Evolutionary conservation across 2,888 invertebrate genomes (phyloP).

Genomic region (Oxycera nigricornis): DNA sequence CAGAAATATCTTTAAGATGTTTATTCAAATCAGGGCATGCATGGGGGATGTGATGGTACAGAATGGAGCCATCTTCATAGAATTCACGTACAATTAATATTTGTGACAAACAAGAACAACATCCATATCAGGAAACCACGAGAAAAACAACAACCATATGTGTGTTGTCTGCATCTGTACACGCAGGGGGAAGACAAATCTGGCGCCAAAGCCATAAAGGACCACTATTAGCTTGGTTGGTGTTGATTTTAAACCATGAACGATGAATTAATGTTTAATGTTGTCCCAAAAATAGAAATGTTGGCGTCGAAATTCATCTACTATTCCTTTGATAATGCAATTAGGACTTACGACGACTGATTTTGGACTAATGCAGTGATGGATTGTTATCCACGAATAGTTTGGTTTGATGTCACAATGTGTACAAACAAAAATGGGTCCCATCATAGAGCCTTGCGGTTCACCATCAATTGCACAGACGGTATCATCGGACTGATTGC

Average conservation of each 20-base stretch:
- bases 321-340: no score
- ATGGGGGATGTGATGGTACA: no score
- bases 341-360: no score
- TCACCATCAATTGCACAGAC: background rate
- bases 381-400: background rate
- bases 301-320: no score
- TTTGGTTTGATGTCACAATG: no score
- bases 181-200: background rate
- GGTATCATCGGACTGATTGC: background rate
- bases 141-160: background rate
- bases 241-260: background rate
- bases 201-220: background rate
- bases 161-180: background rate
- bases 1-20: no score
- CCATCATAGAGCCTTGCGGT: background rate
- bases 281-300: no score
- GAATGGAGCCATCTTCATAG: no score
- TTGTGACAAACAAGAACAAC: background rate
- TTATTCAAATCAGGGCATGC: no score
- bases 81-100: background rate
- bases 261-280: no score
- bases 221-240: no score
- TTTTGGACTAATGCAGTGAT: background rate
- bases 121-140: background rate
- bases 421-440: no score